phyloP scores from a whole-genome alignment of 2,888 invertebrate species.

The Netelia melanura region DNA sequence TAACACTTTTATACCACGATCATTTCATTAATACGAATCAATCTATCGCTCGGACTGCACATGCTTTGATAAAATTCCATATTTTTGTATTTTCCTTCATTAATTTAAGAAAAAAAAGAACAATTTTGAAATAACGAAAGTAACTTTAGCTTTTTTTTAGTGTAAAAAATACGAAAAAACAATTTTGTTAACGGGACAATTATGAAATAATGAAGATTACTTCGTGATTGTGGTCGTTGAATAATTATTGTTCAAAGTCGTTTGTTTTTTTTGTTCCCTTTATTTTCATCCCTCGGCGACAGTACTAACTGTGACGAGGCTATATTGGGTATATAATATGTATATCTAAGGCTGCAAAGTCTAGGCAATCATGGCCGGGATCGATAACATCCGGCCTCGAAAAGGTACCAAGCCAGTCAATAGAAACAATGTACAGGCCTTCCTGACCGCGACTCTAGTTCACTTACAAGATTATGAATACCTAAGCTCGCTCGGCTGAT shows the following conservation, averaged over 20 bases:
- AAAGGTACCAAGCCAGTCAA: constrained; percentile 43
- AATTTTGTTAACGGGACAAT: background rate
- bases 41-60: too few relatives aligned
- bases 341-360: constrained; percentile 24
- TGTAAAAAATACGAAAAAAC: background rate
- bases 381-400: constrained; percentile 60
- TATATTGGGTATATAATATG: constrained; percentile 5
- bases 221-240: background rate
- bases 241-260: background rate
- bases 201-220: background rate
- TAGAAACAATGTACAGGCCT: constrained; percentile 60
- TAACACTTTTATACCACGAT: background rate
- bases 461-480: constrained; percentile 77
- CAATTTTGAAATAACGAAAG: too few relatives aligned
- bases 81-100: too few relatives aligned
- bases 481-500: constrained; percentile 59
- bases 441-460: constrained; percentile 67
- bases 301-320: background rate
- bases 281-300: background rate
- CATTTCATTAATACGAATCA: too few relatives aligned
- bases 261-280: background rate
- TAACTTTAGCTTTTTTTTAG: too few relatives aligned
- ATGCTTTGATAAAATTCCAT: too few relatives aligned
- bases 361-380: constrained; percentile 3
- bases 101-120: too few relatives aligned